phyloP scores from a whole-genome alignment of 2,888 invertebrate species.

The Acronicta leporina region DNA sequence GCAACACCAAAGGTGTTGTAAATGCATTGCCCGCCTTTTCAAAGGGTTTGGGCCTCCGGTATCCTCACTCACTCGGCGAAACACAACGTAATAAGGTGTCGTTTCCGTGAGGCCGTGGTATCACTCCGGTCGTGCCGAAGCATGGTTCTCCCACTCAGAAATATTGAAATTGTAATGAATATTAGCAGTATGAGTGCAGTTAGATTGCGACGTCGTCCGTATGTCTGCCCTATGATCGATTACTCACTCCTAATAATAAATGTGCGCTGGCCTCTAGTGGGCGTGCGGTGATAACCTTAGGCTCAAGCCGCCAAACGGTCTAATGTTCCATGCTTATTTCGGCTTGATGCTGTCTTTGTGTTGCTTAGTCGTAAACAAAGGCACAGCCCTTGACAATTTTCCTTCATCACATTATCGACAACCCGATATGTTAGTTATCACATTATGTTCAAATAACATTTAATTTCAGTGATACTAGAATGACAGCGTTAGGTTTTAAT shows the following conservation, averaged over 20 bases:
- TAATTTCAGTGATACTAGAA: not conserved
- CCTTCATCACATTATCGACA: not conserved
- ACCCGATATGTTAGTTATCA: not conserved
- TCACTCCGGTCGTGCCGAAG: too few relatives aligned
- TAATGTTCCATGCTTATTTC: slow-evolving; percentile 58
- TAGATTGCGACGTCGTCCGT: slow-evolving; percentile 55
- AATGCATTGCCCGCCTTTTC: too few relatives aligned
- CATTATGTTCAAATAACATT: not conserved
- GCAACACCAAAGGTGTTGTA: too few relatives aligned
- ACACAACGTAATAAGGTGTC: too few relatives aligned
- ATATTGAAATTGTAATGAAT: too few relatives aligned
- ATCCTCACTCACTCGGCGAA: too few relatives aligned
- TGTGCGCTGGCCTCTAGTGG: slow-evolving; percentile 54
- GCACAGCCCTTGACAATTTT: slow-evolving; percentile 1
- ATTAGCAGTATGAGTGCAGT: slow-evolving; percentile 37
- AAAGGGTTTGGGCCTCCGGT: too few relatives aligned
- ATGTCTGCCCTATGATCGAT: slow-evolving; percentile 67
- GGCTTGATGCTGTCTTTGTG: slow-evolving; percentile 47
- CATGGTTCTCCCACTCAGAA: too few relatives aligned
- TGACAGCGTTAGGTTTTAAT: not conserved
- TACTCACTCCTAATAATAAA: slow-evolving; percentile 68
- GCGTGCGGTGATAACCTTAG: slow-evolving; percentile 76
- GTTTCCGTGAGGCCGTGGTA: too few relatives aligned
- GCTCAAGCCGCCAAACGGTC: slow-evolving; percentile 79
- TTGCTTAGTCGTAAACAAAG: slow-evolving; percentile 51